These are phyloP conservation scores for Agonopterix alstromeriana DNA, from an alignment of 2,888 invertebrate genomes.

Conservation along the genomic window DNA sequence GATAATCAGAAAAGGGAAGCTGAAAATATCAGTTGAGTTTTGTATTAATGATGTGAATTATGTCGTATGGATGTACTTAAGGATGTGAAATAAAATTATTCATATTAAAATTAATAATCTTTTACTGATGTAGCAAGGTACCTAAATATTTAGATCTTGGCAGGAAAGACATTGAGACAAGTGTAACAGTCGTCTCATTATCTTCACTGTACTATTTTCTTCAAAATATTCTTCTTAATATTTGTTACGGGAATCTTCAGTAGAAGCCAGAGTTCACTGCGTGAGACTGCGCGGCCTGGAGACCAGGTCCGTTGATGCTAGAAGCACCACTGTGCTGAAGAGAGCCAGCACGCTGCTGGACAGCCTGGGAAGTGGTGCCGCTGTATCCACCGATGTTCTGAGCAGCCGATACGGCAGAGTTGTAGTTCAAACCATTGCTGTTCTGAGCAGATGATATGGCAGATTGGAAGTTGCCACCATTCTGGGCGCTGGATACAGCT, in stretches of 20 bases:
- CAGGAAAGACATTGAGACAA: conserved; percentile 51
- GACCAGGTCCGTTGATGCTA: conserved; percentile 44
- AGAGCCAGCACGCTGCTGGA: conserved; percentile 36
- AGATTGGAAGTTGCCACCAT: conserved; percentile 26
- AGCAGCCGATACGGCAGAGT: conserved; percentile 42
- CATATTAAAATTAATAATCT: conserved; percentile 14
- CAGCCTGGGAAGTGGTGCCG: conserved; percentile 44
- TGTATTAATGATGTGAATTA: no score
- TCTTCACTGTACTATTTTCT: conserved; percentile 21
- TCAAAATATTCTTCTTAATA: not conserved
- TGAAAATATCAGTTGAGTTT: not conserved
- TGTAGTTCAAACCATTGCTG: conserved; percentile 23
- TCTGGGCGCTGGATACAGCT: conserved; percentile 37
- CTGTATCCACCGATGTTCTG: conserved; percentile 37
- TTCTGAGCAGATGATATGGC: conserved; percentile 37
- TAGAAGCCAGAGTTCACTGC: conserved; percentile 51
- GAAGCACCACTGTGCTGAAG: conserved; percentile 48
- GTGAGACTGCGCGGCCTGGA: conserved; percentile 49
- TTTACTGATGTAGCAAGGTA: conserved; percentile 30
- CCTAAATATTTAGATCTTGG: conserved; percentile 5
- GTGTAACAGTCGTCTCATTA: conserved; percentile 50
- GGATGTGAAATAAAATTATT: conserved; percentile 6
- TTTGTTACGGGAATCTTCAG: conserved; percentile 15
- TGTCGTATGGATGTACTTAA: not conserved
- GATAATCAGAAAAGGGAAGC: conserved; percentile 22